Evolutionary conservation across 2,888 invertebrate species (phyloP), one percentile per base, ranked within the genome.

Genomic region (Tiphia femorata): DNA sequence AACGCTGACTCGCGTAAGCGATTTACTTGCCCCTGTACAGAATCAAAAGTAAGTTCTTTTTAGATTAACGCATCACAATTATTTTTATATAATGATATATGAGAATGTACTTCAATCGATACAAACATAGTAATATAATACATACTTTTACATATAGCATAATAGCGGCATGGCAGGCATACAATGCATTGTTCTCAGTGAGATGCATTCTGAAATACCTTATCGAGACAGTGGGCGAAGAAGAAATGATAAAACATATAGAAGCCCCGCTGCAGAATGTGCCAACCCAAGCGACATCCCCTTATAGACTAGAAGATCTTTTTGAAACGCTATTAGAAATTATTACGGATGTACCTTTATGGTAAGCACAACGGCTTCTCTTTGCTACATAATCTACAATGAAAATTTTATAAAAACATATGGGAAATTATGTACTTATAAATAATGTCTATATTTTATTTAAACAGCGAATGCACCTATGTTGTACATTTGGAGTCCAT

Each of bases 181-280:
- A 93, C 84, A 98, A 98, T 84, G 93, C 95, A 0, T 84, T 99
- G 42, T 96, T 97, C 77, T 92, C 97, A 20, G 90, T 97, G 55
- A 88, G 97, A 74, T 93, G 88, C 64, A 89, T 92, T 62, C 85
- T 91, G 56, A 97, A 97, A 82, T 97, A 95, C 80, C 86, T 98
- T 33, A 92, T 96, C 10, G 96, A 98, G 83, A 93, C 93, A 71
- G 90, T 96, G 10, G 92, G 93, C 0, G 97, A 98, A 82, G 93
- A 93, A 65, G 93, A 95, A 66, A 86, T 98, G 65, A 86, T 95
- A 48, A 89, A 92, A 65, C 95, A 97, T 79, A 89, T 96, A 65
- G 93, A 94, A 79, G 86, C 85, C 17, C 84, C 84, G 52, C 84
- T 86, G 62, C 79, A 82, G 57, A 85, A 50, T 71, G 73, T 14